phyloP scores from a whole-genome alignment of 2,888 invertebrate species.

The Merodon equestris region DNA sequence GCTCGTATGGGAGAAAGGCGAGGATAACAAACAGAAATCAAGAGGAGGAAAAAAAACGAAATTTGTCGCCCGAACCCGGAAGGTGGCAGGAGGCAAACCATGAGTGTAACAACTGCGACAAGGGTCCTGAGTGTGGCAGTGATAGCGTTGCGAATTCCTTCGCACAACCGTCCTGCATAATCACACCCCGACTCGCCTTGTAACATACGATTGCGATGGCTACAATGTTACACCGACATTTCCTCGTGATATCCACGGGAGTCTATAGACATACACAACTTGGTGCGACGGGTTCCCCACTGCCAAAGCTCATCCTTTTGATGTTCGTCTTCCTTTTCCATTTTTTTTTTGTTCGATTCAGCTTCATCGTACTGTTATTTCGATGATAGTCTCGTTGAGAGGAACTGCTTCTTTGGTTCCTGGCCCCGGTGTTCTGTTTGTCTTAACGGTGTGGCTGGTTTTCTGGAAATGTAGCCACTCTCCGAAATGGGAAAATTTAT shows the following conservation, averaged over 20 bases:
- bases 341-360: slow-evolving; percentile 24
- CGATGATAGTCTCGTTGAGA: not conserved
- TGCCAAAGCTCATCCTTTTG: slow-evolving; percentile 63
- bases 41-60: slow-evolving; percentile 24
- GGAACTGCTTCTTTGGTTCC: slow-evolving; percentile 7
- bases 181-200: slow-evolving; percentile 29
- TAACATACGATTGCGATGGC: slow-evolving; percentile 34
- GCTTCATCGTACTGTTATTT: too few species aligned
- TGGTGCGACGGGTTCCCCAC: too few species aligned
- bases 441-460: slow-evolving; percentile 29
- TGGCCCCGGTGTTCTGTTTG: slow-evolving; percentile 39
- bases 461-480: slow-evolving; percentile 51
- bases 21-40: not conserved
- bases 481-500: slow-evolving; percentile 65
- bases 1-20: slow-evolving; percentile 9
- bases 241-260: slow-evolving; percentile 36
- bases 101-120: slow-evolving; percentile 66
- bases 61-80: slow-evolving; percentile 56
- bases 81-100: slow-evolving; percentile 24
- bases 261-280: too few species aligned
- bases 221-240: slow-evolving; percentile 13
- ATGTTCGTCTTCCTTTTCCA: slow-evolving; percentile 45
- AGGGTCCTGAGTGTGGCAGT: slow-evolving; percentile 65
- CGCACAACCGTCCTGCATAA: slow-evolving; percentile 56
- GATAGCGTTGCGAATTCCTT: slow-evolving; percentile 68